A percentile compares a stretch with the other conserved stretches of the same genome.
phyloP scores from a whole-genome alignment of 2,113 vertebrate genomes.

The Hirundichthys speculiger region DNA sequence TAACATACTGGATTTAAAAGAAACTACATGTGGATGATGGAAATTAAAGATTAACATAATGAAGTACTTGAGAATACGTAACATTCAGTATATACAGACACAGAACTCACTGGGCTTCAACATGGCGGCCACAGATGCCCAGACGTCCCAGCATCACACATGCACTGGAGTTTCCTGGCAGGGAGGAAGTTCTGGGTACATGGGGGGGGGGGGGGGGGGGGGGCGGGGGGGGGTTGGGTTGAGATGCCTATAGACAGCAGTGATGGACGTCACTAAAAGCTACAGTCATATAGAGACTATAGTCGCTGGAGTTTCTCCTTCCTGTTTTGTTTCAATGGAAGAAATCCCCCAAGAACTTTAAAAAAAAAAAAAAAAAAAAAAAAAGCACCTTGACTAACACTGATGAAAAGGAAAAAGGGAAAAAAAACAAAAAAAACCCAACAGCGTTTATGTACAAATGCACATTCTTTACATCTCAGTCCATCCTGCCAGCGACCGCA shows the following conservation, averaged over 20 bases:
- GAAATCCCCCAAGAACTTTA: constrained; percentile 61
- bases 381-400: constrained; percentile 88
- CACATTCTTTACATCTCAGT: constrained; percentile 90
- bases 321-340: constrained; percentile 78
- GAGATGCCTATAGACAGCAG: constrained; percentile 92
- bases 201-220: constrained; percentile 22
- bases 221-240: too few relatives aligned
- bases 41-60: constrained; percentile 71
- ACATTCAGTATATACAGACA: constrained; percentile 95
- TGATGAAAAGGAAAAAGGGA: constrained; percentile 78
- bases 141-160: constrained; percentile 90
- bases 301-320: constrained; percentile 53
- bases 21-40: too few relatives aligned
- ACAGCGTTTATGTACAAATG: constrained; percentile 92
- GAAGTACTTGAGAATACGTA: constrained; percentile 90
- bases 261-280: constrained; percentile 87
- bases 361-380: constrained; percentile 41
- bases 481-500: constrained; percentile 62
- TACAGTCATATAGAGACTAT: constrained; percentile 77
- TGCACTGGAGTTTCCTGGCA: constrained; percentile 85
- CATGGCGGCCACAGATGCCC: constrained; percentile 81
- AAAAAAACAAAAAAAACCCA: constrained; percentile 74
- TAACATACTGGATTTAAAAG: too few relatives aligned
- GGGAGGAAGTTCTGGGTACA: constrained; percentile 54
- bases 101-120: constrained; percentile 80